Conservation (phyloP, 2,113 vertebrate species). For the Onychorhynchus coronatus region DNA sequence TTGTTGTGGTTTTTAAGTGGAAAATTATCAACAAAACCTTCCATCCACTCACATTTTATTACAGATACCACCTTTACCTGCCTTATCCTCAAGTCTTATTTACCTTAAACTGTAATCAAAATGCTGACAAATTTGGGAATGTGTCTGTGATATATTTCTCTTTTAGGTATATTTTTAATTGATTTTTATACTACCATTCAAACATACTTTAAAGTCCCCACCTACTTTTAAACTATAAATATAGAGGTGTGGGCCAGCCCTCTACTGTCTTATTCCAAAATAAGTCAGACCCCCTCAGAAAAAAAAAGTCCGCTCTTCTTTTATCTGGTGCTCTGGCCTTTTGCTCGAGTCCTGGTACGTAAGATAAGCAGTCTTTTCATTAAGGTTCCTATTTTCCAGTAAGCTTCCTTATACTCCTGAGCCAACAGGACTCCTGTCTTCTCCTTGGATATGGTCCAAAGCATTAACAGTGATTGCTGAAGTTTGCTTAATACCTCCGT, state of each 20-base stretch:
- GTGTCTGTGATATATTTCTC: background rate
- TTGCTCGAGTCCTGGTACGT: background rate
- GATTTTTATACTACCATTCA: background rate
- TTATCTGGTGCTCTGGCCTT: background rate
- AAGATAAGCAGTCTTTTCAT: slow-evolving; percentile 3
- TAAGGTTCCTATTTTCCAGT: slow-evolving; percentile 7
- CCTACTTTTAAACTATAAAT: background rate
- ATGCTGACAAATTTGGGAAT: background rate
- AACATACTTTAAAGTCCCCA: background rate
- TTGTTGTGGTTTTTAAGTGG: background rate
- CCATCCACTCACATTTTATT: background rate
- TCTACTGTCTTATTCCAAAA: background rate
- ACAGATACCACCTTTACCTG: background rate
- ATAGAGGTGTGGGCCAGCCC: background rate
- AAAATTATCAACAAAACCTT: background rate
- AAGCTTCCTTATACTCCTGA: background rate
- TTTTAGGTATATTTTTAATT: background rate
- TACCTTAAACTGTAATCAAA: background rate
- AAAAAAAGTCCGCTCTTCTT: background rate
- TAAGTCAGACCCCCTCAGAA: background rate
- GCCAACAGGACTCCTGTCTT: background rate
- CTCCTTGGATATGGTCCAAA: background rate
- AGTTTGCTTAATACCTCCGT: slow-evolving; percentile 25
- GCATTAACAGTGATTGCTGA: slow-evolving; percentile 16
- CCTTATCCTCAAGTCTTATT: background rate